Percentiles rank a stretch among this genome's conserved stretches.
Evolutionary conservation across 2,797 vertebrate species (phyloP).

Genomic region (Pangasius djambal): DNA sequence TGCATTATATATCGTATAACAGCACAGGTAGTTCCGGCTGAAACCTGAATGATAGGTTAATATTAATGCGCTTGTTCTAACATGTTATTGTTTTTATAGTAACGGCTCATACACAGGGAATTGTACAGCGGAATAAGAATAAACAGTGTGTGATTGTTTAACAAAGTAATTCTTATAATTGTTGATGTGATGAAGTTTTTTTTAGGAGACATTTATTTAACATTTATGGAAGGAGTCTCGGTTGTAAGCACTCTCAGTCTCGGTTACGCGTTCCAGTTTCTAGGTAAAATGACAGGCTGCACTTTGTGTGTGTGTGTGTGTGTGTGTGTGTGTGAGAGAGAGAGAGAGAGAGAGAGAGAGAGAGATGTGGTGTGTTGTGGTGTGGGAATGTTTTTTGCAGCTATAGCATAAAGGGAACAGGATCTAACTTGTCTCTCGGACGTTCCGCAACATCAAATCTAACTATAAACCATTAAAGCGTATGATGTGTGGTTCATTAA

Average conservation of each 20-base stretch:
- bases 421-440: not conserved
- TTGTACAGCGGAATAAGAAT: not conserved
- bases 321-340: not conserved
- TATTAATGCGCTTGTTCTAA: not conserved
- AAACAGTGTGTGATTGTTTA: not conserved
- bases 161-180: not conserved
- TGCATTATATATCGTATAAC: not conserved
- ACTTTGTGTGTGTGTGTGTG: not conserved
- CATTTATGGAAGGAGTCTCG: not conserved
- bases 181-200: not conserved
- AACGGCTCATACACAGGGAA: not conserved
- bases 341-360: not conserved
- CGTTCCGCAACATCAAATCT: not conserved
- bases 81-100: not conserved
- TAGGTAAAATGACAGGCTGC: not conserved
- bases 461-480: not conserved
- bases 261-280: not conserved
- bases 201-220: not conserved
- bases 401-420: not conserved
- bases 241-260: not conserved
- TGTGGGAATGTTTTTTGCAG: not conserved
- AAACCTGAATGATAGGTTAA: not conserved
- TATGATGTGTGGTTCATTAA: not conserved
- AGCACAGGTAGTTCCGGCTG: not conserved
- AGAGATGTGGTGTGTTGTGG: not conserved